These are phyloP conservation scores for Tinea semifulvella DNA, from an alignment of 2,888 invertebrate genomes.

Conservation along the genomic window DNA sequence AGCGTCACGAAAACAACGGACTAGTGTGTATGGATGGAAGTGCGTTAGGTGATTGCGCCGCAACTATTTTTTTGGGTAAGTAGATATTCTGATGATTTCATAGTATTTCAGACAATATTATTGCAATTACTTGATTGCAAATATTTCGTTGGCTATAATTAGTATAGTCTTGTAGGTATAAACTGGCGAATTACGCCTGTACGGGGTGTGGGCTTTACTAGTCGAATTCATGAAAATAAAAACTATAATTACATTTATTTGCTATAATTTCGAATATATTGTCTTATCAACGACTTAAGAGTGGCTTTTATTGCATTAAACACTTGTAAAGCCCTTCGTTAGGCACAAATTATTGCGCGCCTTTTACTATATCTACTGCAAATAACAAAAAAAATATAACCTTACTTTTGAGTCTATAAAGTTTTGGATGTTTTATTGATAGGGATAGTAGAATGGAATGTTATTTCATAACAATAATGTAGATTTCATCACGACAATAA, in stretches of 20 bases:
- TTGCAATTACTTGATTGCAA: neutral
- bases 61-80: constrained; percentile 63
- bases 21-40: constrained; percentile 63
- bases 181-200: neutral
- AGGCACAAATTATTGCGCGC: neutral
- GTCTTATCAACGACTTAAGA: neutral
- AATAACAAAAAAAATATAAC: constrained; percentile 5
- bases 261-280: neutral
- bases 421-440: neutral
- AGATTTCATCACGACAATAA: neutral
- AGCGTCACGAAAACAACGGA: constrained; percentile 67
- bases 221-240: constrained; percentile 1
- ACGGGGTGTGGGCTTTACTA: constrained; percentile 11
- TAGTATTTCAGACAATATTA: neutral
- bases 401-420: neutral
- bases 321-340: too few species aligned
- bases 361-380: neutral
- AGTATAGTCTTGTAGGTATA: neutral
- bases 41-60: constrained; percentile 72
- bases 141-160: neutral
- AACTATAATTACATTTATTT: neutral
- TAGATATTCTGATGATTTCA: constrained; percentile 16
- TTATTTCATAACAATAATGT: neutral
- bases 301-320: neutral
- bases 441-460: neutral